phyloP scores from a whole-genome alignment of 2,113 vertebrate genomes.

The Colaptes auratus region DNA sequence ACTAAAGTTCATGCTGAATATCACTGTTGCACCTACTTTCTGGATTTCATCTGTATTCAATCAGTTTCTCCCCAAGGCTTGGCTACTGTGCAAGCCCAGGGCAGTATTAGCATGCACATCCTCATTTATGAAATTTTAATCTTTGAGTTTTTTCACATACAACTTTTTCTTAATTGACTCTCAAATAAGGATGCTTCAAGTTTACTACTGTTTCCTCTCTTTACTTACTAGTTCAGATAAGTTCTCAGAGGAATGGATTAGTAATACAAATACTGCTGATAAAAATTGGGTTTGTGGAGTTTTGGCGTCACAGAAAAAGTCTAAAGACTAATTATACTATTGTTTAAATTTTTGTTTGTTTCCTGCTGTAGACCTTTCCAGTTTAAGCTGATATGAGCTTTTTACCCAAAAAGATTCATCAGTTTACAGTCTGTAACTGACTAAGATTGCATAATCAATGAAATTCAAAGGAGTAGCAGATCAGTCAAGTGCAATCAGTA shows the following conservation, averaged over 20 bases:
- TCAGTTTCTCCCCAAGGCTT: not conserved
- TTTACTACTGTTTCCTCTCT: not conserved
- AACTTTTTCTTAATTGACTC: not conserved
- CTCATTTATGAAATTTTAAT: not conserved
- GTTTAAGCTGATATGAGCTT: not conserved
- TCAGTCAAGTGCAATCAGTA: not conserved
- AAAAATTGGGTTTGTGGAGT: not conserved
- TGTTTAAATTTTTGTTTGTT: not conserved
- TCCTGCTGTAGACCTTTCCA: not conserved
- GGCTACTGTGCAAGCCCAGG: not conserved
- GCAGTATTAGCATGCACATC: not conserved
- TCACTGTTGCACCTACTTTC: not conserved
- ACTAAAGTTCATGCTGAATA: not conserved
- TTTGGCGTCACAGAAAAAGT: too few relatives aligned
- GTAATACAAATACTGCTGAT: not conserved
- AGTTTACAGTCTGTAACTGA: not conserved
- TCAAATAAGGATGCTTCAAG: not conserved
- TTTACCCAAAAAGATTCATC: not conserved
- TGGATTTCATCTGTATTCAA: not conserved
- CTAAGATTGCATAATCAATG: not conserved
- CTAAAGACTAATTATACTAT: too few relatives aligned
- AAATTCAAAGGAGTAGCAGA: not conserved
- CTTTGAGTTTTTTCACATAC: not conserved
- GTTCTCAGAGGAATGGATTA: not conserved
- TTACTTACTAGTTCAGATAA: not conserved